These are phyloP conservation scores for Yponomeuta plumbellus DNA, from an alignment of 2,888 invertebrate species.

Conservation along the genomic window DNA sequence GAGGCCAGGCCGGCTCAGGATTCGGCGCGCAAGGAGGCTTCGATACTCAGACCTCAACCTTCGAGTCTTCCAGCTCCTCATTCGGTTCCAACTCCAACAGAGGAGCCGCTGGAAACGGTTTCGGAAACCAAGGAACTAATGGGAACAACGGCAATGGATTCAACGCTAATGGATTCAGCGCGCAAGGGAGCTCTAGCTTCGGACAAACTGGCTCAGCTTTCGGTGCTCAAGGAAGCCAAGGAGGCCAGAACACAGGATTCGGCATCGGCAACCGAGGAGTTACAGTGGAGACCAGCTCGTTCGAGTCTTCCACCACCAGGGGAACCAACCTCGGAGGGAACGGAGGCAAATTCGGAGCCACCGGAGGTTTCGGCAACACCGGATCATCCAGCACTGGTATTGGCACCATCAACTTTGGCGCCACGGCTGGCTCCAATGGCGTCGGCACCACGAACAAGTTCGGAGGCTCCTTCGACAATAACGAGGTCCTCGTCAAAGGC, in stretches of 20 bases:
- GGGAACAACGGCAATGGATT: neutral
- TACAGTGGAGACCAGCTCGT: constrained; percentile 25
- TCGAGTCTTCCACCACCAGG: constrained; percentile 21
- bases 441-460: constrained; percentile 31
- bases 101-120: constrained; percentile 19
- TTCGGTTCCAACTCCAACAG: constrained; percentile 4
- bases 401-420: constrained; percentile 25
- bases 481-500: constrained; percentile 35
- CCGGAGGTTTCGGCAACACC: neutral
- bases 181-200: constrained; percentile 22
- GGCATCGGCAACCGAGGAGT: constrained; percentile 21
- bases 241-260: constrained; percentile 8
- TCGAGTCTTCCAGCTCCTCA: neutral
- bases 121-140: constrained; percentile 21
- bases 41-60: neutral
- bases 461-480: constrained; percentile 26
- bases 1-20: constrained; percentile 30
- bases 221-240: constrained; percentile 20
- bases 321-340: neutral
- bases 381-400: constrained; percentile 13
- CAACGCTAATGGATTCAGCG: constrained; percentile 17
- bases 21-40: neutral
- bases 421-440: constrained; percentile 23
- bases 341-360: neutral
- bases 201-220: constrained; percentile 11